Evolutionary conservation across 2,113 vertebrate genomes (phyloP).

Genomic region (Gracilinanus agilis): DNA sequence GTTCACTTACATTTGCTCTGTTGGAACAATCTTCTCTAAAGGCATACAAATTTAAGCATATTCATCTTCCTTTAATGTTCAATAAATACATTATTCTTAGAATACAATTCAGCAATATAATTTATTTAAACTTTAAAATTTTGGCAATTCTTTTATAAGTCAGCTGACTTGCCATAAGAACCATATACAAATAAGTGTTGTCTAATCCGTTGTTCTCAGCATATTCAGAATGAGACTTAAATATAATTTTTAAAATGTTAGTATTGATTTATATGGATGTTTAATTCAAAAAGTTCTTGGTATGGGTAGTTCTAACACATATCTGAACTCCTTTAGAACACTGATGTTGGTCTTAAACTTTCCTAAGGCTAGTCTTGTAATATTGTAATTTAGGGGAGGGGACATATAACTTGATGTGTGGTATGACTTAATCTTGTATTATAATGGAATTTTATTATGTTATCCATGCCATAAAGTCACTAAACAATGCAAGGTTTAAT

Average conservation of each 20-base stretch:
- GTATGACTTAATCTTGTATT: neutral
- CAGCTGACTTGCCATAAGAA: constrained; percentile 56
- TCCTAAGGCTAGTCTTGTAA: neutral
- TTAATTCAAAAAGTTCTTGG: neutral
- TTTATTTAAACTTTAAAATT: constrained; percentile 54
- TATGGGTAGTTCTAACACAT: neutral
- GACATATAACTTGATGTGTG: neutral
- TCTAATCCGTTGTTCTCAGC: constrained; percentile 43
- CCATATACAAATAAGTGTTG: constrained; percentile 21
- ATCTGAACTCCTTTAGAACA: no score
- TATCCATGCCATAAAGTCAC: neutral
- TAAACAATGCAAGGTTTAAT: neutral
- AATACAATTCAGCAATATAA: constrained; percentile 53
- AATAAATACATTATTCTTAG: constrained; percentile 53
- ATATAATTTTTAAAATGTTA: neutral
- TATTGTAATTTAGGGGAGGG: neutral
- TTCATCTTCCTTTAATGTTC: constrained; percentile 53
- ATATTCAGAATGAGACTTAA: constrained; percentile 30
- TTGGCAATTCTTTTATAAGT: constrained; percentile 41
- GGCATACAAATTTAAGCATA: constrained; percentile 62
- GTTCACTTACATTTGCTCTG: constrained; percentile 52
- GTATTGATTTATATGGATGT: neutral
- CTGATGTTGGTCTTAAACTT: neutral
- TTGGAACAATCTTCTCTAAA: constrained; percentile 66
- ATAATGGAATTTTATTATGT: neutral